Conservation (phyloP, 2,888 invertebrate genomes). For the Tachystola acroxantha region DNA sequence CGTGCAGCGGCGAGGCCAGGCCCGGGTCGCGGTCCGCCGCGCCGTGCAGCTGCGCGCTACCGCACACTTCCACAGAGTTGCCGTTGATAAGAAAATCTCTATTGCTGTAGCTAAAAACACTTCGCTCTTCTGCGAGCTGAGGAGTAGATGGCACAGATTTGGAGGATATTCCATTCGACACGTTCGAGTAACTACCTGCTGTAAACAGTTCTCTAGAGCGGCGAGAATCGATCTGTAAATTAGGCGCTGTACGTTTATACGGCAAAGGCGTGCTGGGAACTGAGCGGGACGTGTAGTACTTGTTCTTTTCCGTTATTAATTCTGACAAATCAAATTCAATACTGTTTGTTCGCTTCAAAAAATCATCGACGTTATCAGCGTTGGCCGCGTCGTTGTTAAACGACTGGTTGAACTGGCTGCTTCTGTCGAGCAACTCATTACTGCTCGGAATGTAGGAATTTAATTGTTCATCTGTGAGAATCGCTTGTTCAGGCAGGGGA, state of each 20-base stretch:
- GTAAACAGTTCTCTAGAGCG: constrained; percentile 55
- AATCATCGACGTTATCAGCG: constrained; percentile 61
- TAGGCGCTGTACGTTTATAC: constrained; percentile 56
- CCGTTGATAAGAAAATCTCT: constrained; percentile 81
- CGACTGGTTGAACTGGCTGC: constrained; percentile 48
- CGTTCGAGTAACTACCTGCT: constrained; percentile 40
- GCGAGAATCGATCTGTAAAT: constrained; percentile 57
- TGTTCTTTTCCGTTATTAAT: constrained; percentile 54
- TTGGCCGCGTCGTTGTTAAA: constrained; percentile 42
- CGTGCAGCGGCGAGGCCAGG: constrained; percentile 57
- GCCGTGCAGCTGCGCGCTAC: constrained; percentile 38
- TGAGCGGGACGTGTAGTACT: constrained; percentile 80
- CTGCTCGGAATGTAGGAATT: constrained; percentile 59
- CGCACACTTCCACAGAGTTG: constrained; percentile 72
- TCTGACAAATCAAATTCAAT: constrained; percentile 66
- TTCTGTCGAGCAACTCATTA: constrained; percentile 49
- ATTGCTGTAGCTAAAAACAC: constrained; percentile 79
- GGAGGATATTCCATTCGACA: constrained; percentile 77
- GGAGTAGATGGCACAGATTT: constrained; percentile 88
- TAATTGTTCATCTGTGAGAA: constrained; percentile 56
- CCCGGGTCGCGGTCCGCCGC: constrained; percentile 44
- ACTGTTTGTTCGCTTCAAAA: constrained; percentile 61
- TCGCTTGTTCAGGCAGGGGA: constrained; percentile 51
- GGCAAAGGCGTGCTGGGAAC: constrained; percentile 84
- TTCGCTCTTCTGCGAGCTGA: constrained; percentile 69